Percentiles rank a stretch among this genome's conserved stretches.
Evolutionary conservation across 1,140 invertebrate species (phyloP).

Genomic region (Vanessa tameamea): DNA sequence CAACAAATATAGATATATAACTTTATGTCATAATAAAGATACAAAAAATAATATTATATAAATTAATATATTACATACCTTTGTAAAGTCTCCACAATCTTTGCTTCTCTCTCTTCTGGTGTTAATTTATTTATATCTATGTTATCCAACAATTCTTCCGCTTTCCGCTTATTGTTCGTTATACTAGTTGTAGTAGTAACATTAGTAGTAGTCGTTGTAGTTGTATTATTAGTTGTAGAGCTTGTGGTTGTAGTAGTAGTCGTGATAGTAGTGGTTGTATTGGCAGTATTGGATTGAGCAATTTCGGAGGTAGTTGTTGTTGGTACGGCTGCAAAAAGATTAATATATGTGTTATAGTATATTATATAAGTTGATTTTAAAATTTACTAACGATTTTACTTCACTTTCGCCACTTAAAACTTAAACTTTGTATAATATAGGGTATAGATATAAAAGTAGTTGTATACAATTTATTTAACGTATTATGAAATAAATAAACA

Average conservation of each 20-base stretch:
- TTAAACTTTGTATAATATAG: too few species aligned
- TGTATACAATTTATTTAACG: too few species aligned
- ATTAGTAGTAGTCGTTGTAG: constrained; percentile 11
- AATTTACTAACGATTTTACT: too few species aligned
- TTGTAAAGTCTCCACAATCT: constrained; percentile 56
- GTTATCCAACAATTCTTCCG: constrained; percentile 35
- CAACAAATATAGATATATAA: too few species aligned
- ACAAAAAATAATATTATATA: background rate
- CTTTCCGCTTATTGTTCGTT: constrained; percentile 50
- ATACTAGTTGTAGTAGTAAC: constrained; percentile 18
- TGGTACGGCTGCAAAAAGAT: constrained; percentile 17
- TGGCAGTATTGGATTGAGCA: constrained; percentile 36
- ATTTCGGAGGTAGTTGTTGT: constrained; percentile 31
- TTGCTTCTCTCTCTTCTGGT: constrained; percentile 55
- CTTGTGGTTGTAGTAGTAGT: constrained; percentile 15
- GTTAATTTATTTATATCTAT: constrained; percentile 43
- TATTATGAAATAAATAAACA: too few species aligned
- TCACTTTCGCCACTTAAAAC: too few species aligned
- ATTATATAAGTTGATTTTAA: too few species aligned
- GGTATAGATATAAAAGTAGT: too few species aligned
- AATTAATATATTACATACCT: constrained; percentile 32
- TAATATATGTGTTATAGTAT: too few species aligned
- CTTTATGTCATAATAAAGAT: too few species aligned
- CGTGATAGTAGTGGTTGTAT: constrained; percentile 21
- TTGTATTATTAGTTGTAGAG: constrained; percentile 5